A percentile compares a stretch with the other conserved stretches of the same genome.
Conservation (phyloP, 1,140 invertebrate genomes). For the Liolophura sinensis region DNA sequence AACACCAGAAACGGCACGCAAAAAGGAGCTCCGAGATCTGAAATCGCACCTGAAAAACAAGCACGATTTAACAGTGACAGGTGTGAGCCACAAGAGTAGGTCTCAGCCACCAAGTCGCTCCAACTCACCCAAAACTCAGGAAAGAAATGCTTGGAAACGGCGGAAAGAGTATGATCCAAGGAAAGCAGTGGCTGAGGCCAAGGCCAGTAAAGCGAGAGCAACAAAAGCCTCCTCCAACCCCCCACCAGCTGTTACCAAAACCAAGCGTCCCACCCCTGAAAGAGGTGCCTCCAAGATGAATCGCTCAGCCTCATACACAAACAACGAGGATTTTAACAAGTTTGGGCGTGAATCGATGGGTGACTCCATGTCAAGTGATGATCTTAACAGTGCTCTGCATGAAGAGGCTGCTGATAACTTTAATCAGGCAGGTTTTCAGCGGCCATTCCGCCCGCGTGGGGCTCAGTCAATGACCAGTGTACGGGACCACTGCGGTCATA, state of each 20-base stretch:
- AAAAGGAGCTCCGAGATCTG: conserved; percentile 25
- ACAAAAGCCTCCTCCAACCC: conserved; percentile 1
- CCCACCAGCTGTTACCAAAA: conserved; percentile 5
- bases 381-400: conserved; percentile 31
- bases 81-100: conserved; percentile 26
- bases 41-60: conserved; percentile 30
- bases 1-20: neutral
- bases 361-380: conserved; percentile 36
- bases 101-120: conserved; percentile 37
- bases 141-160: conserved; percentile 90
- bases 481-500: too few relatives aligned
- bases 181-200: conserved; percentile 76
- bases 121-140: conserved; percentile 61
- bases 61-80: conserved; percentile 37
- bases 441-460: conserved; percentile 24
- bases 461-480: too few relatives aligned
- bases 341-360: conserved; percentile 12
- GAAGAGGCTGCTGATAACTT: conserved; percentile 26
- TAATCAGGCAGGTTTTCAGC: conserved; percentile 23
- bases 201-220: conserved; percentile 35
- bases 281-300: conserved; percentile 28
- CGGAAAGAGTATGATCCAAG: conserved; percentile 89
- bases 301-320: conserved; percentile 46
- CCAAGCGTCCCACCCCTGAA: conserved; percentile 10
- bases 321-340: conserved; percentile 29